phyloP scores from a whole-genome alignment of 2,888 invertebrate species.

The Polia nebulosa region DNA sequence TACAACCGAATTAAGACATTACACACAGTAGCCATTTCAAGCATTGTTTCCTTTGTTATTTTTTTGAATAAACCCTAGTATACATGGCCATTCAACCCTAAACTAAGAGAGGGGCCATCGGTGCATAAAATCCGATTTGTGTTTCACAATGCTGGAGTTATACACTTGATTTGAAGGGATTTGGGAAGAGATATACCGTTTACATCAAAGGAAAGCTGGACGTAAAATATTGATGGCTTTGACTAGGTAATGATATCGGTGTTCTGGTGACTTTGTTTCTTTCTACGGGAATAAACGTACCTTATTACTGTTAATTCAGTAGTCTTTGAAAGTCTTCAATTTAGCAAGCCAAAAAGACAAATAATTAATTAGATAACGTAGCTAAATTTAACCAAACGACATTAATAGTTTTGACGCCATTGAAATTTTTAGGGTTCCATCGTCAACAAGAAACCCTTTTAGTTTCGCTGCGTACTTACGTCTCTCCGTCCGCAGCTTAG shows the following conservation, averaged over 20 bases:
- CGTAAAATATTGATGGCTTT: conserved; percentile 38
- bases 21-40: conserved; percentile 41
- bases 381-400: no score
- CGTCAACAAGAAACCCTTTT: no score
- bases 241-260: neutral
- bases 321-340: no score
- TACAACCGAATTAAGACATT: conserved; percentile 27
- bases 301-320: no score
- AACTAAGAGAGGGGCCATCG: conserved; percentile 15
- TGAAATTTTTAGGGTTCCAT: no score
- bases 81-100: conserved; percentile 51
- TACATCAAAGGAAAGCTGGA: conserved; percentile 38
- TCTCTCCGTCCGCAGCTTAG: no score
- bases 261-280: neutral
- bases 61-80: conserved; percentile 37
- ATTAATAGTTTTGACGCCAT: no score
- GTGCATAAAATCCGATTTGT: conserved; percentile 54
- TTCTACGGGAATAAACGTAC: neutral
- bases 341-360: no score
- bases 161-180: conserved; percentile 66
- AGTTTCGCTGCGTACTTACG: no score
- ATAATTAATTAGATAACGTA: no score
- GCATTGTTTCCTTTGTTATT: conserved; percentile 38
- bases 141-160: conserved; percentile 65
- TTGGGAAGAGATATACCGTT: conserved; percentile 29